Conservation (phyloP, 2,888 invertebrate genomes). For the Hyposoter dolosus region DNA sequence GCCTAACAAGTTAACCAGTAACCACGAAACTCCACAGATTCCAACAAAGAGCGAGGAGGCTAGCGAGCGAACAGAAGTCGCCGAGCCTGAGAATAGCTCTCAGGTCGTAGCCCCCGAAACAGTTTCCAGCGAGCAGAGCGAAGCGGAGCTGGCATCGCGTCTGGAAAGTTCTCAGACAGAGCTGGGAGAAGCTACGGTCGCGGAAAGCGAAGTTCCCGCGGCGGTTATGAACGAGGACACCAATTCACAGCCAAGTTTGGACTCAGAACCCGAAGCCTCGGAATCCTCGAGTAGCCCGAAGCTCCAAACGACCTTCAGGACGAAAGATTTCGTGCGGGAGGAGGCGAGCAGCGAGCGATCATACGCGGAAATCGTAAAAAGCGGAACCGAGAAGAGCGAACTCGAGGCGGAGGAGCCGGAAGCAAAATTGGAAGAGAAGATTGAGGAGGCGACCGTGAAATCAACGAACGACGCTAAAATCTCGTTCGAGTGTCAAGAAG, state of each 20-base stretch:
- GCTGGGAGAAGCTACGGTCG: conserved; percentile 2
- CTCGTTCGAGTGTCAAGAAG: conserved; percentile 37
- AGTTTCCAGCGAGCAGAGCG: background rate
- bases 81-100: background rate
- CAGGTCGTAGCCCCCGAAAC: background rate
- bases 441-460: conserved; percentile 14
- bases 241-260: conserved; percentile 82
- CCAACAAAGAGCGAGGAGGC: conserved; percentile 6
- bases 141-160: conserved; percentile 28
- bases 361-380: conserved; percentile 19
- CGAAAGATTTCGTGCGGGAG: conserved; percentile 78
- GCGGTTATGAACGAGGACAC: conserved; percentile 83
- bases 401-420: conserved; percentile 7
- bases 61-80: background rate
- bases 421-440: background rate
- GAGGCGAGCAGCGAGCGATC: conserved; percentile 67
- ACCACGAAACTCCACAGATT: conserved; percentile 33
- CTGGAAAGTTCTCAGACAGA: conserved; percentile 44
- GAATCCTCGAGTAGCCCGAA: conserved; percentile 75
- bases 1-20: conserved; percentile 3
- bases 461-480: conserved; percentile 32
- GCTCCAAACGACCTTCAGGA: conserved; percentile 82
- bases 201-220: conserved; percentile 77
- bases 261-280: conserved; percentile 78
- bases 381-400: conserved; percentile 12